Evolutionary conservation across 2,797 vertebrate genomes (phyloP), one percentile per base, ranked within the genome.

Genomic region (Alectoris magna): DNA sequence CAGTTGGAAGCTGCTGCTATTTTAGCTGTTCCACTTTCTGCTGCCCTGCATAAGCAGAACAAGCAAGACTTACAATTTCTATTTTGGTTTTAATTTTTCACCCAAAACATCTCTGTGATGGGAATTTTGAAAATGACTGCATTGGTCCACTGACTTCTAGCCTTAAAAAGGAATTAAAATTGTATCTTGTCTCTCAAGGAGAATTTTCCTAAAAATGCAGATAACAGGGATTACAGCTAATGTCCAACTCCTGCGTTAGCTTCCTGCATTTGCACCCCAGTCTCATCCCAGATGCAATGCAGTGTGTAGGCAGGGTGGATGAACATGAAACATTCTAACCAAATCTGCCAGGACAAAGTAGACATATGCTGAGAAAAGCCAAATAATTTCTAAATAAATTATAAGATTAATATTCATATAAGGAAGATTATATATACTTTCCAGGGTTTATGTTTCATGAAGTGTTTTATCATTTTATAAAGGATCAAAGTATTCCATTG

Each of bases 1-100:
- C 79, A 78, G 36, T 91, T 86, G 76, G 91, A 95, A 93, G 84
- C 88, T 95, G 94, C 84, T 94, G 96, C 94, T 96, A 95, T 93
- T 96, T 94, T 96, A 89, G 92, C 84, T 95, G 95, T 91, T 96
- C 95, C 89, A 96, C 90, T 95, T 96, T 95, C 92, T 93, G 90
- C 69, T 90, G 95, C 84, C 84, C 90, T 96, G 95, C 75, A 96
- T 94, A 94, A 87, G 72, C 78, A 94, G 87, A 93, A 94, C 84
- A 84, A 94, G 59, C 49, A 81, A 84, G 56, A 92, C 49, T 55
- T 63, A 85, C 87, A 95, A 87, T 94, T 49, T 48, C 34, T 72
- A 51, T 49, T 76, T 89, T 67, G 22, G 60, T 95, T 91, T 91
- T 85, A 91, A 87, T 87, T 89, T 90, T 94, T 93, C 75, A 89